These are phyloP conservation scores for Himalopsyche anomala DNA, from an alignment of 2,888 invertebrate genomes.

Conservation along the genomic window DNA sequence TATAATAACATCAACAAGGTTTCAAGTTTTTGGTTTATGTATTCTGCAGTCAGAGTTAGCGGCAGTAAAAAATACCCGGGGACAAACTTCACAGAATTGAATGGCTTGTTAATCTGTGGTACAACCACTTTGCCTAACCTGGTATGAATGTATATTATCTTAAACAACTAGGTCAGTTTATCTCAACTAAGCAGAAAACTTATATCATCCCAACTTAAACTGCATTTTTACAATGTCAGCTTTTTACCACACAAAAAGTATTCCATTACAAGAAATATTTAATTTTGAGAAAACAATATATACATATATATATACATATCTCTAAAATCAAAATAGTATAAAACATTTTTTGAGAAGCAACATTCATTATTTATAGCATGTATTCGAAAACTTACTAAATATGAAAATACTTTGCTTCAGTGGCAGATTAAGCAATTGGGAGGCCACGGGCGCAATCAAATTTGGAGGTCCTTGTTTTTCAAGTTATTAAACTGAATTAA, in stretches of 20 bases:
- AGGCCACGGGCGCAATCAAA: no score
- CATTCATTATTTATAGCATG: no score
- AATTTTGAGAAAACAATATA: no score
- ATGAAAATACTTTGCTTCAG: no score
- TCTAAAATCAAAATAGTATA: no score
- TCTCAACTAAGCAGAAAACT: neutral
- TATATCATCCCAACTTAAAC: no score
- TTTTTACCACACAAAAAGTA: neutral
- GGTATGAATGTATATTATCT: neutral
- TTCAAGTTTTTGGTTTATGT: neutral
- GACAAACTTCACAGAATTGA: neutral
- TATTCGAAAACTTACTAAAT: no score
- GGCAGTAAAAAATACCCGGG: neutral
- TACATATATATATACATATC: no score
- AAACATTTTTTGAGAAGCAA: no score
- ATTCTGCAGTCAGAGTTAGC: neutral
- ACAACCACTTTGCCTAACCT: neutral
- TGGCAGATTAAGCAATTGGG: no score
- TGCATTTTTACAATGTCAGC: neutral
- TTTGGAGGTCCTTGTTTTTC: no score
- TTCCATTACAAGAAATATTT: neutral
- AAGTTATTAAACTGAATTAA: no score
- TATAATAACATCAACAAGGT: neutral
- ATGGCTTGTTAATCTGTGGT: neutral
- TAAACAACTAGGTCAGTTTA: neutral